A percentile compares a stretch with the other conserved stretches of the same genome.
These are phyloP conservation scores for Octodon degus DNA, from an alignment of 2,113 vertebrate genomes.

Conservation along the genomic window DNA sequence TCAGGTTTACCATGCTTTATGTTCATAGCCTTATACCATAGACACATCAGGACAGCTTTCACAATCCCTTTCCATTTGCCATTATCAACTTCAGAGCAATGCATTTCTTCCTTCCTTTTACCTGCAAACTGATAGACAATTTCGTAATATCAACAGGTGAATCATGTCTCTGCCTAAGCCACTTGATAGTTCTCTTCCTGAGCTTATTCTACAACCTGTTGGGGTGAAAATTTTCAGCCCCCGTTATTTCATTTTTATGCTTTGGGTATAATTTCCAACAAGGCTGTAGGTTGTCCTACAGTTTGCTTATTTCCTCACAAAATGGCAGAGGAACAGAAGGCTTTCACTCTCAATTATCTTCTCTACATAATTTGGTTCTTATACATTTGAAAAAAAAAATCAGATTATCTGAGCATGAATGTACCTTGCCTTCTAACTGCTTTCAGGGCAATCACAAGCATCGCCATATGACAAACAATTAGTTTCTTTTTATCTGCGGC, in stretches of 20 bases:
- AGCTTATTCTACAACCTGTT: background rate
- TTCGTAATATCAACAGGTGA: background rate
- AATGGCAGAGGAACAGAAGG: background rate
- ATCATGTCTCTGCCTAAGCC: background rate
- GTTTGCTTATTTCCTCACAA: slow-evolving; percentile 6
- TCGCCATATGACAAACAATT: background rate
- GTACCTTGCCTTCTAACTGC: background rate
- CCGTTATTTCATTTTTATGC: background rate
- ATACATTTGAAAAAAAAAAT: background rate
- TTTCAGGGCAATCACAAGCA: slow-evolving; percentile 40
- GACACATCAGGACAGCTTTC: background rate
- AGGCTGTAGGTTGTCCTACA: background rate
- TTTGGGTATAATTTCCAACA: background rate
- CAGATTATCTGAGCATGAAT: background rate
- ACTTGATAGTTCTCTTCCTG: background rate
- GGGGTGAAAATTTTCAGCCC: background rate
- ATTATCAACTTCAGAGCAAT: background rate
- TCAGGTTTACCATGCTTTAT: background rate
- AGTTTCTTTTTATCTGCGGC: slow-evolving; percentile 56
- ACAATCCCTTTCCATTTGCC: background rate
- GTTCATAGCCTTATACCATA: background rate
- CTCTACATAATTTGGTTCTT: background rate
- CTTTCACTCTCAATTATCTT: background rate
- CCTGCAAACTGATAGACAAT: background rate
- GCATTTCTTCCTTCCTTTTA: slow-evolving; percentile 10